Conservation (phyloP, 1,140 invertebrate species). For the Drosophila elegans region DNA sequence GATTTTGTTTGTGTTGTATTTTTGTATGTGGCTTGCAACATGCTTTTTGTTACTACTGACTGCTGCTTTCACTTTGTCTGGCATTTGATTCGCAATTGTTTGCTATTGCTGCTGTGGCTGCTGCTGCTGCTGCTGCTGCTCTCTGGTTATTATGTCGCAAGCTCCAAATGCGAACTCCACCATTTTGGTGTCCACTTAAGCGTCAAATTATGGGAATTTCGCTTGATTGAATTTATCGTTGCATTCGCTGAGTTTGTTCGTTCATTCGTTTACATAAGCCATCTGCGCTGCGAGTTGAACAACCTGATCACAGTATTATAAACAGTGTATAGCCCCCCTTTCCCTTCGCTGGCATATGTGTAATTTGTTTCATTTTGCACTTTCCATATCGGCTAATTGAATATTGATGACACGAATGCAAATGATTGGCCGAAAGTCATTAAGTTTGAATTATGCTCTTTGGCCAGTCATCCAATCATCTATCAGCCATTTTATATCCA, state of each 20-base stretch:
- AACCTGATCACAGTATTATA: constrained; percentile 46
- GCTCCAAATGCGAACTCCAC: constrained; percentile 47
- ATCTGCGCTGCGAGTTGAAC: constrained; percentile 57
- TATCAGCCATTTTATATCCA: constrained; percentile 14
- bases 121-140: constrained; percentile 22
- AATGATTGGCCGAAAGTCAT: constrained; percentile 58
- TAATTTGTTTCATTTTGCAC: constrained; percentile 40
- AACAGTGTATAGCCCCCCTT: constrained; percentile 11
- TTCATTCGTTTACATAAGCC: constrained; percentile 66
- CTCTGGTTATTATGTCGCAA: constrained; percentile 77
- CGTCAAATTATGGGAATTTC: constrained; percentile 84
- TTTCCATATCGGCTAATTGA: constrained; percentile 55
- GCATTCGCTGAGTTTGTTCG: constrained; percentile 38
- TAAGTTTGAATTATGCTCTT: constrained; percentile 61
- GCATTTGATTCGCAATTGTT: constrained; percentile 81
- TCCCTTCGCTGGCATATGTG: neutral
- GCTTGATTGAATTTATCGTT: constrained; percentile 80
- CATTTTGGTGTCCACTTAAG: constrained; percentile 78
- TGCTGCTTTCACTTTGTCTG: constrained; percentile 78
- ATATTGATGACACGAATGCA: constrained; percentile 65
- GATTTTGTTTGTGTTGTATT: constrained; percentile 22
- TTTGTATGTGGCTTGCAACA: constrained; percentile 62
- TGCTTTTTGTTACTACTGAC: constrained; percentile 48
- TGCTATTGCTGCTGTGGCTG: constrained; percentile 1
- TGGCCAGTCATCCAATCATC: constrained; percentile 43